phyloP scores from a whole-genome alignment of 2,113 vertebrate species.

The Tiliqua scincoides region DNA sequence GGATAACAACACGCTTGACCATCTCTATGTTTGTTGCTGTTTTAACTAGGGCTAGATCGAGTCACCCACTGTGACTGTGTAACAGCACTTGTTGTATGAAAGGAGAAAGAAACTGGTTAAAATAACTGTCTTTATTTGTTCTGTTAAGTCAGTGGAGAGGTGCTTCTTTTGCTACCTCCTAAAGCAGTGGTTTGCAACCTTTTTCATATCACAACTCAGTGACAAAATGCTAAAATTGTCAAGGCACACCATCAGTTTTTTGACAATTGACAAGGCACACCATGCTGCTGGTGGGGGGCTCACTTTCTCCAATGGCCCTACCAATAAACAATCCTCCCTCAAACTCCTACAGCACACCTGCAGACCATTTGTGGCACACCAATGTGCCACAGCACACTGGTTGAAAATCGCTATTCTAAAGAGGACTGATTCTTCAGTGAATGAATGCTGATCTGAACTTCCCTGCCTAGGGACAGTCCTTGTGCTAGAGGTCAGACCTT shows the following conservation, averaged over 20 bases:
- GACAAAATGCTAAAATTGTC: no score
- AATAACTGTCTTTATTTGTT: background rate
- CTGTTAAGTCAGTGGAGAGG: background rate
- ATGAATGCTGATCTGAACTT: background rate
- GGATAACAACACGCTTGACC: background rate
- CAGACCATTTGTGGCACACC: no score
- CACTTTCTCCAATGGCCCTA: no score
- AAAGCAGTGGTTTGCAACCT: no score
- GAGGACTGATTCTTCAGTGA: background rate
- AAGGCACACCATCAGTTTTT: no score
- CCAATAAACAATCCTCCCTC: no score
- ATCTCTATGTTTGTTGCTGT: background rate
- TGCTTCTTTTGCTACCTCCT: background rate
- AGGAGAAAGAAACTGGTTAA: background rate
- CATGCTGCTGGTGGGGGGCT: no score
- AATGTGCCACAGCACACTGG: no score
- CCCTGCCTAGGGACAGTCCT: background rate
- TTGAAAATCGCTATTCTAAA: no score
- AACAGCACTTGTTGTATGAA: background rate
- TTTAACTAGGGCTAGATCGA: background rate
- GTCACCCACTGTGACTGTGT: background rate
- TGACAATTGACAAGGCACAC: no score
- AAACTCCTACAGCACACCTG: no score
- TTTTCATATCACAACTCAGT: no score
- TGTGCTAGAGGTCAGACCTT: background rate